Conservation (phyloP, 2,113 vertebrate species). For the Psammodynastes pulverulentus region DNA sequence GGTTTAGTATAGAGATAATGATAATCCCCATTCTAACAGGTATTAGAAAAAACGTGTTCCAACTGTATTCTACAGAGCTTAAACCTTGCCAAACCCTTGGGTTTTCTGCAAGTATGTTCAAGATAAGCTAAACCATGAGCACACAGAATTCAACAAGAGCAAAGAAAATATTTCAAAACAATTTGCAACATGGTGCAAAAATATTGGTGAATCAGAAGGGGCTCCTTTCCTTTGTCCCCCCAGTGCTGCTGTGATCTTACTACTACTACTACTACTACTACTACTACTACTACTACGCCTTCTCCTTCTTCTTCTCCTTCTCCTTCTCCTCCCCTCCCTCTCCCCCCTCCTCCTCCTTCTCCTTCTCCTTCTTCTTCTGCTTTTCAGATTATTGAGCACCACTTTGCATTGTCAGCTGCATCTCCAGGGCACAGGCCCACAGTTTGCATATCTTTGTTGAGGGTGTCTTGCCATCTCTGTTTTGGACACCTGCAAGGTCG, state of each 20-base stretch:
- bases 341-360: no score
- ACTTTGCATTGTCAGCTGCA: no score
- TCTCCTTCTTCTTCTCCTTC: no score
- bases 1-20: not conserved
- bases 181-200: not conserved
- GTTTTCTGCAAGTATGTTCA: slow-evolving; percentile 20
- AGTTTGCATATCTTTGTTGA: no score
- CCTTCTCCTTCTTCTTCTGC: no score
- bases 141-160: slow-evolving; percentile 5
- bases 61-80: fast-evolving
- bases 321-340: no score
- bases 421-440: no score
- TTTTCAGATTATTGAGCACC: no score
- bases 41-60: not conserved
- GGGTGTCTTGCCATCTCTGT: no score
- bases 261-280: no score
- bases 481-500: no score
- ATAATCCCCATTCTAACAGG: not conserved
- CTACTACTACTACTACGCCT: no score
- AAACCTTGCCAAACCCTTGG: not conserved
- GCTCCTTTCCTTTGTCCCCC: slow-evolving; percentile 1
- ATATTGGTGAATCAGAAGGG: not conserved
- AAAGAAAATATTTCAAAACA: slow-evolving; percentile 33
- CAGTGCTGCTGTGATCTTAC: slow-evolving; percentile 13
- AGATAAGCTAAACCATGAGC: slow-evolving; percentile 19